Evolutionary conservation across 2,113 vertebrate species (phyloP), one percentile per base, ranked within the genome.

Genomic region (Anguilla rostrata): DNA sequence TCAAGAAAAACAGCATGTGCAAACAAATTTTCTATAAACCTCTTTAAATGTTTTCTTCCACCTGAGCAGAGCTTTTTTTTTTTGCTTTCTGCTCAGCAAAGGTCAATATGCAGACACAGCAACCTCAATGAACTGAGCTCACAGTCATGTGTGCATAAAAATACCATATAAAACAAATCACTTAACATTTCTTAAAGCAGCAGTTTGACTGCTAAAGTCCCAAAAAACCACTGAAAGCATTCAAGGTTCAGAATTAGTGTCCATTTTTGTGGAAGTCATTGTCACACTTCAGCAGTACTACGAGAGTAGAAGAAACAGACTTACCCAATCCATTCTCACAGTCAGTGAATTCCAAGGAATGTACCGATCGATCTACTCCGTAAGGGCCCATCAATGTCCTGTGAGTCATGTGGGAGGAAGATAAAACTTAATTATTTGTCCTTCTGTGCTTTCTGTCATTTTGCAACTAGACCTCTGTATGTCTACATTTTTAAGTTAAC

Each of bases 331-430:
- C 97, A 0, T 97, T 97, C 86, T 96, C 94, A 84, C 97, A 98
- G 91, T 98, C 95, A 0, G 94, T 95, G 92, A 98, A 98, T 84
- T 98, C 97, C 81, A 98, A 94, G 88, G 95, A 96, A 83, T 97
- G 96, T 83, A 95, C 94, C 0, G 94, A 91, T 16, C 97, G 95
- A 66, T 97, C 97, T 53, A 96, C 96, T 87, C 97, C 97, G 0
- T 97, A 97, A 0, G 97, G 96, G 93, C 97, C 97, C 97, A 98
- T 97, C 40, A 98, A 93, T 12, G 97, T 98, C 97, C 97, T 98
- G 89, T 22, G 85, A 84, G 29, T 26, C 41, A 85, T 63, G 49
- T 11, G 41, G 78, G 41, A 34, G 39, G 41, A 29, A 39, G 60
- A 2, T 82, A 22, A 75, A 2, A 83, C 29, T 84, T 86, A 41